These are phyloP conservation scores for Megalonaias nervosa DNA, from an alignment of 1,140 invertebrate species.

Conservation along the genomic window DNA sequence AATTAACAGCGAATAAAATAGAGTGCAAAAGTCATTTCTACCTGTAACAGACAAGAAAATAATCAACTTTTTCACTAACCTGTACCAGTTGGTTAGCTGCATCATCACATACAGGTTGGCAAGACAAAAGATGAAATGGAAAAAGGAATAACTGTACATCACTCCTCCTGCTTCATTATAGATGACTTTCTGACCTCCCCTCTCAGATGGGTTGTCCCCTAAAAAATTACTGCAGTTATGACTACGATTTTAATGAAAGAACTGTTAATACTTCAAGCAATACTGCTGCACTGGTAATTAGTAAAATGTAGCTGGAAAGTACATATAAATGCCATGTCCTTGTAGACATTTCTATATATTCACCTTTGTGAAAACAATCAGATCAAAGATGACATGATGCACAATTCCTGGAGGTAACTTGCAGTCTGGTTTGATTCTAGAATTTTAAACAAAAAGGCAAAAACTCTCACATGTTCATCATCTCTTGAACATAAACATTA, in stretches of 20 bases:
- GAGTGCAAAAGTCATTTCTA: neutral
- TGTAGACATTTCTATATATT: too few relatives aligned
- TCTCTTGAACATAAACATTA: too few relatives aligned
- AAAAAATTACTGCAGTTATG: neutral
- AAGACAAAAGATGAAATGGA: constrained; percentile 71
- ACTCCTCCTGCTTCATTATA: constrained; percentile 69
- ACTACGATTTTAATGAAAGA: neutral
- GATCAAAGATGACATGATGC: too few relatives aligned
- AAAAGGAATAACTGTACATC: constrained; percentile 72
- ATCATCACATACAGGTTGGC: constrained; percentile 73
- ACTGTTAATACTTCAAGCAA: neutral
- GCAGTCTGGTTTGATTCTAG: too few relatives aligned
- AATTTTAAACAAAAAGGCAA: too few relatives aligned
- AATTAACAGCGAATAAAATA: neutral
- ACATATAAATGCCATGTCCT: too few relatives aligned
- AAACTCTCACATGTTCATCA: too few relatives aligned
- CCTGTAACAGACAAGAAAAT: neutral
- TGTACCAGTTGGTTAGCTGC: constrained; percentile 74
- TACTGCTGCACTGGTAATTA: neutral
- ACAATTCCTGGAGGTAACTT: too few relatives aligned
- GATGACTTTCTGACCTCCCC: constrained; percentile 69
- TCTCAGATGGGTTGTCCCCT: constrained; percentile 60
- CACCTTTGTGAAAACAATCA: too few relatives aligned
- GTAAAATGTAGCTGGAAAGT: too few relatives aligned
- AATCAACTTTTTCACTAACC: constrained; percentile 54